A percentile compares a stretch with the other conserved stretches of the same genome.
phyloP scores from a whole-genome alignment of 2,113 vertebrate species.

The Siniperca chuatsi region DNA sequence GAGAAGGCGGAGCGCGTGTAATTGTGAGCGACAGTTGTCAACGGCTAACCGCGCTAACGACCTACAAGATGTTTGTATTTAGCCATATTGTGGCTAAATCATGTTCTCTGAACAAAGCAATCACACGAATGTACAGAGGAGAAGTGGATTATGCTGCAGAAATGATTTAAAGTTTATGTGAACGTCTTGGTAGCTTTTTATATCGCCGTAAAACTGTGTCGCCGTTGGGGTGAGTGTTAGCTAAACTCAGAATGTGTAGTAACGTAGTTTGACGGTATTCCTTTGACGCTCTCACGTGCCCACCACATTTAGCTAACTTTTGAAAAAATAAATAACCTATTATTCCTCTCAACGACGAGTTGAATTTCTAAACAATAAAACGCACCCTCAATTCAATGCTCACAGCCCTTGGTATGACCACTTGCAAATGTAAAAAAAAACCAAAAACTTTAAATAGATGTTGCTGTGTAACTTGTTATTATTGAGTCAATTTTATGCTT shows the following conservation, averaged over 20 bases:
- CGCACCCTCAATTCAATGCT: neutral
- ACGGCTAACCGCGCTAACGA: fast-evolving
- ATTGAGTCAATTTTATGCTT: neutral
- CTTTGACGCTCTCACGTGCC: neutral
- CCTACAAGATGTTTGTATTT: neutral
- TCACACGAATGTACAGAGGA: fast-evolving
- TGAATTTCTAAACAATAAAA: neutral
- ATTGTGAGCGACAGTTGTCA: neutral
- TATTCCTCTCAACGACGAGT: neutral
- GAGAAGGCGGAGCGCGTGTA: neutral
- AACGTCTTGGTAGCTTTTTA: neutral
- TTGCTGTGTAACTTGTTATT: too few relatives aligned
- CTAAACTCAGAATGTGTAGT: neutral
- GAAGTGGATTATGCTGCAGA: neutral
- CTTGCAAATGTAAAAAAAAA: too few relatives aligned
- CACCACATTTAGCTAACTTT: neutral
- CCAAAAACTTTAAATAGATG: too few relatives aligned
- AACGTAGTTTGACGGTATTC: neutral
- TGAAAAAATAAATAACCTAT: neutral
- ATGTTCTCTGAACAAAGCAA: neutral
- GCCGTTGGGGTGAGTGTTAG: neutral
- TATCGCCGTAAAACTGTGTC: neutral
- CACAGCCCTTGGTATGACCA: neutral
- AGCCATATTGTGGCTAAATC: neutral
- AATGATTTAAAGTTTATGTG: neutral